Percentiles rank a stretch among this genome's conserved stretches.
Conservation (phyloP, 2,888 invertebrate species). For the Zelleria hepariella region DNA sequence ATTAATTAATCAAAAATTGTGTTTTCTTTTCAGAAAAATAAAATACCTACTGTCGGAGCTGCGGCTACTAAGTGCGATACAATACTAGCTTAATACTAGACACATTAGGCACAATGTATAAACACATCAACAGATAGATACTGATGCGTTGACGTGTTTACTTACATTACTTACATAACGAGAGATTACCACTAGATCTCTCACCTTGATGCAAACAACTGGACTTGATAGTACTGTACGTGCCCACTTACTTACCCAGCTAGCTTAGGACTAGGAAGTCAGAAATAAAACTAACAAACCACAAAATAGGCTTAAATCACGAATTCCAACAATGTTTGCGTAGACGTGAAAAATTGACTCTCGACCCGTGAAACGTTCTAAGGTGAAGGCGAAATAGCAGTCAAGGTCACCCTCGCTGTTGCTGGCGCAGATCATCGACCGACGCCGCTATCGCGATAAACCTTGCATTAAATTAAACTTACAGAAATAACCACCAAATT, state of each 20-base stretch:
- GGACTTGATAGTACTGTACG: background rate
- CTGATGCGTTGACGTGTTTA: background rate
- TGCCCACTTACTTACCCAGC: background rate
- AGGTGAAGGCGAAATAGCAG: constrained; percentile 18
- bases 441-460: background rate
- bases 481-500: background rate
- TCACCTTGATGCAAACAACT: background rate
- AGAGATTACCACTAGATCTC: background rate
- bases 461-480: background rate
- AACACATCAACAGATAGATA: background rate
- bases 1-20: background rate
- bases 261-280: background rate
- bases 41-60: background rate
- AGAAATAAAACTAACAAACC: background rate
- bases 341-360: constrained; percentile 15
- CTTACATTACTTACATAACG: background rate
- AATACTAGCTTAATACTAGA: background rate
- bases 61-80: background rate
- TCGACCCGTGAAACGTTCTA: constrained; percentile 21
- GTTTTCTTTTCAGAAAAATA: background rate
- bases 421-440: background rate
- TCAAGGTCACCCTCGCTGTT: constrained; percentile 17
- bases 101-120: too few relatives aligned
- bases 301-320: background rate
- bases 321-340: background rate